phyloP scores from a whole-genome alignment of 1,140 invertebrate genomes.

The Dendroctonus valens region DNA sequence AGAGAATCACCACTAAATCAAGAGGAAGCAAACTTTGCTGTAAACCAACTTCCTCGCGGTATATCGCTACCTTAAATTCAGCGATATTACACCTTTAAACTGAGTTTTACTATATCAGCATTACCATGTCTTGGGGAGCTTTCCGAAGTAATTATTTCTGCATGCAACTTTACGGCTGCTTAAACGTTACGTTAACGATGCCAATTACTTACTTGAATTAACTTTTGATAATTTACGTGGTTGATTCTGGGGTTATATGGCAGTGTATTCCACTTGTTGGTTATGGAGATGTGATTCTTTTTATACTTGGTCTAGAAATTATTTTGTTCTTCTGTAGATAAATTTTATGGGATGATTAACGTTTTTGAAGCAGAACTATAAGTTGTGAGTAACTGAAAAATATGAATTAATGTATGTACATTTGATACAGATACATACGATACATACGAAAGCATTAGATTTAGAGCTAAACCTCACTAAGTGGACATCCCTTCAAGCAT shows the following conservation, averaged over 20 bases:
- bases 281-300: not conserved
- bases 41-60: constrained; percentile 23
- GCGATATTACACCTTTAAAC: constrained; percentile 33
- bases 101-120: constrained; percentile 35
- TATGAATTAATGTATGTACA: too few relatives aligned
- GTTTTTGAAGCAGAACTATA: too few relatives aligned
- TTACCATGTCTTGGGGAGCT: constrained; percentile 29
- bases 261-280: not conserved
- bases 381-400: too few relatives aligned
- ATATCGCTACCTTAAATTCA: constrained; percentile 32
- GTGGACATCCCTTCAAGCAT: too few relatives aligned
- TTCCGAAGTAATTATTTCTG: constrained; percentile 33
- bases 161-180: constrained; percentile 31
- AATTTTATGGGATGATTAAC: too few relatives aligned
- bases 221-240: constrained; percentile 29
- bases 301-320: too few relatives aligned
- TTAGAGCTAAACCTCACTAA: too few relatives aligned
- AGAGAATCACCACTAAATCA: constrained; percentile 25
- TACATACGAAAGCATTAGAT: too few relatives aligned
- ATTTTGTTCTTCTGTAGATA: too few relatives aligned
- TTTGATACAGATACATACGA: too few relatives aligned
- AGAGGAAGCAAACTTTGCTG: constrained; percentile 20
- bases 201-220: constrained; percentile 34
- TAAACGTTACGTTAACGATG: constrained; percentile 28
- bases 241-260: not conserved